Evolutionary conservation across 1,140 invertebrate genomes (phyloP), one percentile per base, ranked within the genome.

Genomic region (Drosophila nannoptera): DNA sequence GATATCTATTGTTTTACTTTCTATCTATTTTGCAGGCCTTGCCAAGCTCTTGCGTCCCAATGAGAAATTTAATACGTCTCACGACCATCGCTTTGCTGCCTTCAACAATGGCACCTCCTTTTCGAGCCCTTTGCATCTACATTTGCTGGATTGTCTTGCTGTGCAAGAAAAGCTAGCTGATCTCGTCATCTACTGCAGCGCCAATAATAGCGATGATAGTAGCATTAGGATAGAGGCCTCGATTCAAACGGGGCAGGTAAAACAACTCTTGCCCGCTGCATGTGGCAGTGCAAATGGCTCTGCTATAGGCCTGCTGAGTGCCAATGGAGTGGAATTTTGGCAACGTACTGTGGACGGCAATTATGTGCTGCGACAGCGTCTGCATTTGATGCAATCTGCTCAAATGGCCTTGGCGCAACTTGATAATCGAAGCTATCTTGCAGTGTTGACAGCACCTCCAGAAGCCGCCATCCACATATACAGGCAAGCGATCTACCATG

Each of bases 301-400:
- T 12, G 4, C 64, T 5, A 6, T 86, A 22, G 16, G 52, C 9
- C 38, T 86, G 29, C 55, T 61, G 29, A 60, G 43, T 12, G 14
- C 52, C 7, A 65, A 59, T 7, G 29, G 40, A 8, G 60, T 86
- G 11, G 80, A 84, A 46, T 42, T 84, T 7, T 84, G 81, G 80
- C 55, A 53, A 29, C 69, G 60, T 42, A 63, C 12, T 5, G 22
- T 43, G 7, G 38, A 38, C 7, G 46, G 40, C 6, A 66, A 46
- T 5, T 66, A 45, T 22, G 22, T 40, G 5, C 42, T 76, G 29
- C 35, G 50, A 5, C 58, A 46, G 9, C 50, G 38, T 0, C 48
- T 86, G 43, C 2, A 22, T 2, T 9, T 69, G 14, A 58, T 45
- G 12, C 50, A 70, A 35, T 53, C 60, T 16, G 46, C 77, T 5